Evolutionary conservation across 2,888 invertebrate genomes (phyloP), one percentile per base, ranked within the genome.

Genomic region (Dyspetes luteomarginatus): DNA sequence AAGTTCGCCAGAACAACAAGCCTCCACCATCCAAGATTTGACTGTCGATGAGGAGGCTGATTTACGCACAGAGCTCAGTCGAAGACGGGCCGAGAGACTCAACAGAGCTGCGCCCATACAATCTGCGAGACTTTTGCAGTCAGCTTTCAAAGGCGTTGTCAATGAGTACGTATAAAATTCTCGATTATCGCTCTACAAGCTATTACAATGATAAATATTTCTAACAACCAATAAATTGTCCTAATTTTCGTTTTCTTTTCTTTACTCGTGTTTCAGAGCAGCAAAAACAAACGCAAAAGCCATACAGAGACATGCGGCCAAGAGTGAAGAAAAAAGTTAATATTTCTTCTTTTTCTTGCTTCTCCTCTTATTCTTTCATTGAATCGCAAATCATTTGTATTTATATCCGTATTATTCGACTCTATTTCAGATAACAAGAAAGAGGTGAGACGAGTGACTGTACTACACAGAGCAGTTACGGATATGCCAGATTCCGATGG

Each of bases 131-230:
- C 89, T 94, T 56, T 89, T 94, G 58, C 93, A 94, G 82, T 93
- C 92, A 68, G 94, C 94, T 24, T 91, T 94, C 43, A 92, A 93
- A 89, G 93, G 93, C 77, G 93, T 93, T 79, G 93, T 93, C 72
- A 93, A 93, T 83, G 93, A 93, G 92, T 93, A 92, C 84, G 89
- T 90, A 60, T 65, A 71, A 24, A 7, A 9, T 55, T 67, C 15
- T 65, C 26, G n/a, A 36, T 30, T n/a, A n/a, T n/a, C n/a, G n/a
- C n/a, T n/a, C n/a, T n/a, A n/a, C n/a, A n/a, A n/a, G n/a, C n/a
- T n/a, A n/a, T n/a, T n/a, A n/a, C n/a, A n/a, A n/a, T n/a, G n/a
- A n/a, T n/a, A n/a, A n/a, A n/a, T n/a, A n/a, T n/a, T n/a, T n/a
- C n/a, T n/a, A n/a, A n/a, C n/a, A n/a, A n/a, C n/a, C n/a, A n/a